Evolutionary conservation across 2,888 invertebrate species (phyloP), one percentile per base, ranked within the genome.

Genomic region (Pyrochroa serraticornis): DNA sequence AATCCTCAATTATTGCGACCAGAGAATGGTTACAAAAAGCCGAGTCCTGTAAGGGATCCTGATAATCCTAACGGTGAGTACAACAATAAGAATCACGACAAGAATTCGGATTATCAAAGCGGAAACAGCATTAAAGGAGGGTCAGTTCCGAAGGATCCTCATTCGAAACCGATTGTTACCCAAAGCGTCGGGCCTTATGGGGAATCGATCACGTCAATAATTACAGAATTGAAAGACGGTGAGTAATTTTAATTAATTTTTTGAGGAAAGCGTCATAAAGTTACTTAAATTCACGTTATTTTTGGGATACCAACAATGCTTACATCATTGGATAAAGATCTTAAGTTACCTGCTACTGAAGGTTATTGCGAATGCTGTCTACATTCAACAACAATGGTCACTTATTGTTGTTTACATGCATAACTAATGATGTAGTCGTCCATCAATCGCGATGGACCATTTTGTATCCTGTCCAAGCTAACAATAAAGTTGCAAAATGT

Each of bases 141-240:
- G 8, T 39, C 35, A 34, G 33, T 33, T 44, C 50, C 51, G n/a
- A 56, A 49, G 22, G 50, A 56, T 7, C 49, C 49, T 7, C 43
- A 46, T 48, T 48, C 57, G 6, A 68, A 69, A 13, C 70, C 73
- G 2, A 75, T 75, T 30, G 65, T 77, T 2, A 73, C 71, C 1
- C 66, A 77, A 41, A 73, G 64, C 50, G 62, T 71, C 32, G 76
- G 75, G n/a, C 63, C 71, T 3, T 58, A 75, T 53, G 79, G 79
- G 9, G 73, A 75, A 46, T 69, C 71, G 7, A 75, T 79, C 37
- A 77, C 77, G 7, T 77, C 78, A 6, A 75, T 78, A 48, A 76
- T 79, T 42, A 78, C 50, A 6, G 57, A 57, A 57, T n/a, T 51
- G 22, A 45, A 67, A 48, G 65, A 72, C 35, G 70, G 77, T 77